Percentiles rank a stretch among this genome's conserved stretches.
These are phyloP conservation scores for Melanerpes aurifrons DNA, from an alignment of 2,113 vertebrate species.

Conservation along the genomic window DNA sequence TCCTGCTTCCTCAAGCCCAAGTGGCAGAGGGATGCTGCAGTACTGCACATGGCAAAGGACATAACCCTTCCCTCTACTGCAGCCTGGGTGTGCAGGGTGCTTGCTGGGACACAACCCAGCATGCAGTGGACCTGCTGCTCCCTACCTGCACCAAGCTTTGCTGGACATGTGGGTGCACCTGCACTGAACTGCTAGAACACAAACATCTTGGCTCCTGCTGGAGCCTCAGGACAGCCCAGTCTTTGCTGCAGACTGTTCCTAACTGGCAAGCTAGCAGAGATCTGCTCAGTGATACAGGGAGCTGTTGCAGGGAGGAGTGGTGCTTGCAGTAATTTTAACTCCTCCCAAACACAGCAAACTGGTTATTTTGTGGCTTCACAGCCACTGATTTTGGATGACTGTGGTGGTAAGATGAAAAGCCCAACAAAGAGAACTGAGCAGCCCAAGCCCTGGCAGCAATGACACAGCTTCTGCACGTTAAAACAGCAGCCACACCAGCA, in stretches of 20 bases:
- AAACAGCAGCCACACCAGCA: not conserved
- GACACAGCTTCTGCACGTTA: accelerated
- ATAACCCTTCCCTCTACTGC: not conserved
- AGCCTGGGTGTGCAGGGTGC: not conserved
- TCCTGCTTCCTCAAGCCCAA: not conserved
- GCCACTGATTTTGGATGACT: not conserved
- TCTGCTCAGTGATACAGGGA: not conserved
- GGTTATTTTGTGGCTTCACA: slow-evolving; percentile 30
- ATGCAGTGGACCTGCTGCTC: not conserved
- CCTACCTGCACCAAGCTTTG: not conserved
- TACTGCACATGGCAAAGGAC: not conserved
- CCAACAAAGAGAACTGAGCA: not conserved
- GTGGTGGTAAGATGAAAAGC: not conserved
- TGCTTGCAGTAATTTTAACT: slow-evolving; percentile 56
- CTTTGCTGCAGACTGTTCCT: not conserved
- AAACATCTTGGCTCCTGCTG: not conserved
- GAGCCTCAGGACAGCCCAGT: not conserved
- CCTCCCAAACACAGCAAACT: slow-evolving; percentile 44
- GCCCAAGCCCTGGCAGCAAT: not conserved
- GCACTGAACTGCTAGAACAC: not conserved
- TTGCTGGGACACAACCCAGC: not conserved
- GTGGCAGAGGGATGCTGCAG: not conserved
- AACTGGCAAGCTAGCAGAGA: not conserved
- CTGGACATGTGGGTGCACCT: not conserved
- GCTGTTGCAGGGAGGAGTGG: slow-evolving; percentile 7